phyloP scores from a whole-genome alignment of 2,113 vertebrate species.

The Diglossa brunneiventris region DNA sequence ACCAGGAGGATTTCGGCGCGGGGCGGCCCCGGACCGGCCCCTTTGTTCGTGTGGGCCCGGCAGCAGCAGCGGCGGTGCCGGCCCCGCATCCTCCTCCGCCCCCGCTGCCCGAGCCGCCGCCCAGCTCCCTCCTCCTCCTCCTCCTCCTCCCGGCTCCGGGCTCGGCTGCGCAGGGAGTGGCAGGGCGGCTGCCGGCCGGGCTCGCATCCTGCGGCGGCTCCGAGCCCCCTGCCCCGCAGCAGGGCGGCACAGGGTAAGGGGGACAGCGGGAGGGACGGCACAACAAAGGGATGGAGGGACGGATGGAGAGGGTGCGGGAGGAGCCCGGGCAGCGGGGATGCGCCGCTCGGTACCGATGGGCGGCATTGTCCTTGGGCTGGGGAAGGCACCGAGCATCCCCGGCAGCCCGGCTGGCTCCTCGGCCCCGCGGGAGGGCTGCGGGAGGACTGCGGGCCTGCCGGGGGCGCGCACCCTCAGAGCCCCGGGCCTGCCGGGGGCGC shows the following conservation, averaged over 20 bases:
- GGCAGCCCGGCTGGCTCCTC: not conserved
- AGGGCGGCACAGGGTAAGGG: constrained; percentile 14
- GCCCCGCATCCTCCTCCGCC: not conserved
- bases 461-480: not conserved
- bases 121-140: not conserved
- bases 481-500: not conserved
- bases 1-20: not conserved
- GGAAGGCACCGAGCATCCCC: not conserved
- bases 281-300: not conserved
- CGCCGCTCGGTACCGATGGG: not conserved
- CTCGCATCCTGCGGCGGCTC: not conserved
- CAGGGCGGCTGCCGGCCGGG: not conserved
- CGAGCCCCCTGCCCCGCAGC: not conserved
- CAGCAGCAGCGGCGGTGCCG: not conserved
- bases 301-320: not conserved
- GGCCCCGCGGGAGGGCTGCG: no score
- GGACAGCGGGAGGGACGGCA: not conserved
- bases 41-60: constrained; percentile 58
- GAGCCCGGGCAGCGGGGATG: not conserved
- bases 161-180: constrained; percentile 30
- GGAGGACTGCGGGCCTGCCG: not conserved
- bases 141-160: not conserved
- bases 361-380: not conserved
- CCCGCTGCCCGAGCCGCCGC: not conserved
- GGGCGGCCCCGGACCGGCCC: constrained; percentile 20